Percentiles rank a stretch among this genome's conserved stretches.
phyloP scores from a whole-genome alignment of 1,140 invertebrate genomes.

The Forficula auricularia region DNA sequence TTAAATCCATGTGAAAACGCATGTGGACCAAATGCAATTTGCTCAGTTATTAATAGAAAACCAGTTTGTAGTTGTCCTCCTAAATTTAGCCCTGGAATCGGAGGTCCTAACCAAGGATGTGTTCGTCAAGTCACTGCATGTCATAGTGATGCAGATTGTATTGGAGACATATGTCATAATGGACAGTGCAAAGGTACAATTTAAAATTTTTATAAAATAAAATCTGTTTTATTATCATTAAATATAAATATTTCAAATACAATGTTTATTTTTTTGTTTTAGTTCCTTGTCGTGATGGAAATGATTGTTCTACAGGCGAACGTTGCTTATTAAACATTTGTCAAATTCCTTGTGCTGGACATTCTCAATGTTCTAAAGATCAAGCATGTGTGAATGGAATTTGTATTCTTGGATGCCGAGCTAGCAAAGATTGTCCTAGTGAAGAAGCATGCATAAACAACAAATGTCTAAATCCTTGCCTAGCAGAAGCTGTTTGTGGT shows the following conservation, averaged over 20 bases:
- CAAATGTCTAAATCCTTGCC: constrained; percentile 68
- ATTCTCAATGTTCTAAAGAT: constrained; percentile 57
- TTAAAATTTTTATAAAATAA: neutral
- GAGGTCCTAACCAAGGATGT: constrained; percentile 48
- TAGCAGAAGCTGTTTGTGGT: constrained; percentile 55
- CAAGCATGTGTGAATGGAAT: constrained; percentile 64
- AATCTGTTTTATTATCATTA: no score
- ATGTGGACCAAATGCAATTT: constrained; percentile 59
- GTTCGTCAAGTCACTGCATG: constrained; percentile 47
- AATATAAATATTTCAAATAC: neutral
- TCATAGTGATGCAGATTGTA: constrained; percentile 53
- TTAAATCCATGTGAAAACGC: constrained; percentile 57
- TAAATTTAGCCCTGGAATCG: constrained; percentile 43
- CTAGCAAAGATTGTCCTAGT: constrained; percentile 55
- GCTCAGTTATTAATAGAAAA: constrained; percentile 52
- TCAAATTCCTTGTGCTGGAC: constrained; percentile 52
- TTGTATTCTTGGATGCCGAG: constrained; percentile 65
- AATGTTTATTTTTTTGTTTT: constrained; percentile 14
- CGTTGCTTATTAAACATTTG: constrained; percentile 62
- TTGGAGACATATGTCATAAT: constrained; percentile 55
- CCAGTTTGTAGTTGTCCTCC: constrained; percentile 55
- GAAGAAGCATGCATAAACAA: constrained; percentile 64
- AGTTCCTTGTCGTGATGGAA: constrained; percentile 55
- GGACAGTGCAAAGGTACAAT: constrained; percentile 52
- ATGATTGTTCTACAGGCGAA: constrained; percentile 65